Evolutionary conservation across 2,888 invertebrate species (phyloP).

Genomic region (Epinotia demarniana): DNA sequence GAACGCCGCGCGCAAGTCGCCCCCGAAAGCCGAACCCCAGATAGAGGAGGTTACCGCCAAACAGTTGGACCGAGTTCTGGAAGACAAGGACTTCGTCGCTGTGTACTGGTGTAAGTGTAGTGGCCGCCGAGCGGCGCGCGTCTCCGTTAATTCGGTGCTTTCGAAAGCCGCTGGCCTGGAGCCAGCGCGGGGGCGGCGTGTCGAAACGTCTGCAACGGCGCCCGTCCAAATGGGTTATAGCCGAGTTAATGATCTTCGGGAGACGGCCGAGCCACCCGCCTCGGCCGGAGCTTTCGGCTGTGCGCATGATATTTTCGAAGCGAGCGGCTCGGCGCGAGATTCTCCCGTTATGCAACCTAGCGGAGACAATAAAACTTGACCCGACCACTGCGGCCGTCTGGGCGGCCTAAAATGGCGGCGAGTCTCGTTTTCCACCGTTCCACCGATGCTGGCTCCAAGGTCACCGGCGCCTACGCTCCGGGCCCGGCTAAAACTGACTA

Average conservation of each 20-base stretch:
- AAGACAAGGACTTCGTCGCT: conserved; percentile 97
- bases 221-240: conserved; percentile 78
- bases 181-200: conserved; percentile 70
- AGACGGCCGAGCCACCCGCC: conserved; percentile 63
- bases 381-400: conserved; percentile 72
- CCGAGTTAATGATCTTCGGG: conserved; percentile 78
- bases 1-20: conserved; percentile 78
- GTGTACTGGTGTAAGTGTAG: conserved; percentile 97
- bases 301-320: conserved; percentile 72
- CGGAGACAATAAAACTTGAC: conserved; percentile 83
- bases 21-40: conserved; percentile 87
- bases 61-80: conserved; percentile 94
- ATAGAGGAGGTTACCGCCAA: conserved; percentile 97
- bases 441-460: conserved; percentile 75
- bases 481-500: conserved; percentile 75
- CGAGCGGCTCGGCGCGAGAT: conserved; percentile 61
- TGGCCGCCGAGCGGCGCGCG: conserved; percentile 62
- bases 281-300: conserved; percentile 52
- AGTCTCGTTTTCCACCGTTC: conserved; percentile 78
- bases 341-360: conserved; percentile 77
- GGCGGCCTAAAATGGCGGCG: conserved; percentile 82
- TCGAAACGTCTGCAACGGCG: conserved; percentile 73
- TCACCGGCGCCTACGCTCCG: conserved; percentile 81
- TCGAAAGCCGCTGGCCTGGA: conserved; percentile 60
- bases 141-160: conserved; percentile 63